Evolutionary conservation across 2,888 invertebrate genomes (phyloP).

Genomic region (Beris chalybata): DNA sequence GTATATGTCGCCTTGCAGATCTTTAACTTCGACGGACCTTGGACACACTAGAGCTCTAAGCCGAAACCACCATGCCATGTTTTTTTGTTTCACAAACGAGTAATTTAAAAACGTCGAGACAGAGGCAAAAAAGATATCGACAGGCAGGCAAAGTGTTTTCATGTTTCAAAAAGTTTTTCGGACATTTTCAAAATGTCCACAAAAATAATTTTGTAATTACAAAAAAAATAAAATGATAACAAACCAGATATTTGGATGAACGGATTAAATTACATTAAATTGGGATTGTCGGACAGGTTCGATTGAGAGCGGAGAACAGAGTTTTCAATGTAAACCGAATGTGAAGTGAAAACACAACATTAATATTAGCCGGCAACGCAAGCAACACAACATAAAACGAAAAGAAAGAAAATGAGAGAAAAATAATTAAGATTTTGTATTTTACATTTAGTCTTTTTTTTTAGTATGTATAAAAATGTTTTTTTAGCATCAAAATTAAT

Average conservation of each 20-base stretch:
- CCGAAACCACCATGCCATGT: constrained; percentile 38
- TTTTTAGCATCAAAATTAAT: too few relatives aligned
- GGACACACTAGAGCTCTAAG: constrained; percentile 58
- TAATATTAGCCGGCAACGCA: constrained; percentile 27
- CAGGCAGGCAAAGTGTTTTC: constrained; percentile 44
- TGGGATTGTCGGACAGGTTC: not conserved
- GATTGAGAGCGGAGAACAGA: not conserved
- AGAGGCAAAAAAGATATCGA: constrained; percentile 43
- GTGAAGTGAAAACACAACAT: constrained; percentile 30
- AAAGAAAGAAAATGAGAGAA: constrained; percentile 21
- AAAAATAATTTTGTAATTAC: constrained; percentile 8
- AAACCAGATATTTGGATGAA: not conserved
- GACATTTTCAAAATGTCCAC: not conserved
- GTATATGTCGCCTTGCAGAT: constrained; percentile 62
- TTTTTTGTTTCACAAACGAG: constrained; percentile 45
- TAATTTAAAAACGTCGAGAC: constrained; percentile 41
- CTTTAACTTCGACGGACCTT: constrained; percentile 58
- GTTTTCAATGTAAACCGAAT: constrained; percentile 8
- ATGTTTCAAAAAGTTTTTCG: constrained; percentile 35
- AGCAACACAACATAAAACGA: constrained; percentile 19
- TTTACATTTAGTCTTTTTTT: too few relatives aligned
- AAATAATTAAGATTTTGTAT: constrained; percentile 4
- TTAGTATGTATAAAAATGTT: too few relatives aligned
- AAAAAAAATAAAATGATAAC: not conserved
- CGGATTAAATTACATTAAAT: not conserved